Conservation (phyloP, 2,113 vertebrate genomes). For the Mustelus asterias region DNA sequence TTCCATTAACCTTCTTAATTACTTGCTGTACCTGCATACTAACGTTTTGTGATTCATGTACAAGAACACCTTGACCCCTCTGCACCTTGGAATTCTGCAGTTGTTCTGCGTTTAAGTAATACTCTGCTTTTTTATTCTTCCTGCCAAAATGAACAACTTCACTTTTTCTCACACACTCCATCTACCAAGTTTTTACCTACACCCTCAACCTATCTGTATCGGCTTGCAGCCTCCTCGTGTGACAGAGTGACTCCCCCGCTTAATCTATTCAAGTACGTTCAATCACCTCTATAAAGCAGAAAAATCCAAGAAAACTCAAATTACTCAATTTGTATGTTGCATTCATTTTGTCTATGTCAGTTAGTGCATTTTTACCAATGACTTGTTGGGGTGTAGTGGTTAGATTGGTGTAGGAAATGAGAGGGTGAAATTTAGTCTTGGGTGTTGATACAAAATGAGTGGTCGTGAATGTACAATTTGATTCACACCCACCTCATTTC, state of each 20-base stretch:
- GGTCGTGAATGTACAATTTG: not conserved
- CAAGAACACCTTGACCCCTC: too few relatives aligned
- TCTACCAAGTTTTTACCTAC: too few relatives aligned
- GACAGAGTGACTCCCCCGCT: not conserved
- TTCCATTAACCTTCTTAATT: too few relatives aligned
- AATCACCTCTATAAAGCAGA: not conserved
- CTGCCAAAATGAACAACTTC: too few relatives aligned
- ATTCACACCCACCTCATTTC: not conserved
- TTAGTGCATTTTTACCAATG: not conserved
- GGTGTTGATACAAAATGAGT: not conserved
- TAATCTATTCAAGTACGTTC: not conserved
- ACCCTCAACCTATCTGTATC: too few relatives aligned
- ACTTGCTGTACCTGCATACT: too few relatives aligned
- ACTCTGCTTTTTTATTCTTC: too few relatives aligned
- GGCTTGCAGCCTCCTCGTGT: too few relatives aligned
- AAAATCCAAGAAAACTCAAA: not conserved
- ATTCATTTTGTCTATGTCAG: not conserved
- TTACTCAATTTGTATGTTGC: not conserved
- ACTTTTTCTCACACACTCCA: too few relatives aligned
- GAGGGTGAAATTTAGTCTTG: not conserved
- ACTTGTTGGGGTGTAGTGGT: not conserved
- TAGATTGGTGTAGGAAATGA: not conserved
- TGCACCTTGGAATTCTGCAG: too few relatives aligned
- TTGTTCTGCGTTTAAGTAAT: too few relatives aligned
- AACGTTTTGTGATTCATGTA: too few relatives aligned